Evolutionary conservation across 2,888 invertebrate species (phyloP), one percentile per base, ranked within the genome.

Genomic region (Zelleria hepariella): DNA sequence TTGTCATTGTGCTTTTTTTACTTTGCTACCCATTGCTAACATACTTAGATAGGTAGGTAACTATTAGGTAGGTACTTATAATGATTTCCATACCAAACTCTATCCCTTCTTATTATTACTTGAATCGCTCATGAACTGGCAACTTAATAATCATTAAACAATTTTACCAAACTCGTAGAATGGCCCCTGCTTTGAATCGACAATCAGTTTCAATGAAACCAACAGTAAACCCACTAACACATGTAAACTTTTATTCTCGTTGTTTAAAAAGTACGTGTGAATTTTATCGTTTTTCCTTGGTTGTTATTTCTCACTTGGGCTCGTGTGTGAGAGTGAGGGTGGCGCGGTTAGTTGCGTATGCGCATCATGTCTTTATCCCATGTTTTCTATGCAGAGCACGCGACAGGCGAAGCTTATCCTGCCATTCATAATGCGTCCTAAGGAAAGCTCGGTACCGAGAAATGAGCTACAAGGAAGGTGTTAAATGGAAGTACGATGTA

Each of bases 331-430:
- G 23, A 51, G 51, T 20, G 51, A 20, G 51, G 51, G 51, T 51
- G 51, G 20, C 51, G 20, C 32, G 32, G 21, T 23, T 21, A 7
- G 20, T 69, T 64, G 64, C 58, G 57, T 66, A 78, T 77, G 68
- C 74, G 58, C 61, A 58, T 57, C 67, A 62, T 62, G 64, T 66
- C 65, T 47, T 65, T 56, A 62, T 62, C 62, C 62, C 58, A 60
- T 62, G 61, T 66, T 75, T 66, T 54, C 32, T 54, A 74, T 73
- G 70, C 74, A 58, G 60, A 57, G 62, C 71, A 70, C 69, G 74
- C 66, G 61, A 64, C 47, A 21, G 20, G 7, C 53, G 53, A 23
- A 10, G 53, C 25, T 24, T 23, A 53, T 53, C 53, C 24, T n/a
- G 25, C 53, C 53, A 53, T 53, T 53, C 53, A 23, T 53, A 25